Percentiles rank a stretch among this genome's conserved stretches.
Evolutionary conservation across 1,140 invertebrate species (phyloP).

Genomic region (Brachionus calyciflorus): DNA sequence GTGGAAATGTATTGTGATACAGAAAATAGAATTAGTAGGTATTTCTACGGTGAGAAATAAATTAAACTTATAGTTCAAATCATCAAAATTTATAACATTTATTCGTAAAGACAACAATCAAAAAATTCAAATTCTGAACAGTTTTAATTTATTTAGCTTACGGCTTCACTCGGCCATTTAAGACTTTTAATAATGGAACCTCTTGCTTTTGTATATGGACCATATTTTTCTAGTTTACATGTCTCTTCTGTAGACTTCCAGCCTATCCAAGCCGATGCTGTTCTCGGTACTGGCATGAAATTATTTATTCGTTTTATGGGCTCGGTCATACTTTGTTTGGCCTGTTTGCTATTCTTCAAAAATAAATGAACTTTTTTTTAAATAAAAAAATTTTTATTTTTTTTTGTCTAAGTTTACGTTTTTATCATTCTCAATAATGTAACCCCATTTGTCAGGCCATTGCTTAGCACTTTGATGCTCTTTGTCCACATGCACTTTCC

Average conservation of each 20-base stretch:
- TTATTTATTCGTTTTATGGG: background rate
- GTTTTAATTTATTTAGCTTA: slow-evolving; percentile 3
- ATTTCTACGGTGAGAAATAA: no score
- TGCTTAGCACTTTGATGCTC: background rate
- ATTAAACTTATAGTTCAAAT: no score
- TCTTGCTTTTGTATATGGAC: background rate
- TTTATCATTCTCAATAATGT: background rate
- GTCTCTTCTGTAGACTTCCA: slow-evolving; percentile 22
- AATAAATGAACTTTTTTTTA: background rate
- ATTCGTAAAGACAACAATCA: no score
- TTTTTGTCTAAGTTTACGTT: no score
- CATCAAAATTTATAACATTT: no score
- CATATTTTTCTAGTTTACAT: slow-evolving; percentile 18
- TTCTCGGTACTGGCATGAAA: slow-evolving; percentile 4
- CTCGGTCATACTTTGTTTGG: background rate
- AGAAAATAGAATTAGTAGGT: no score
- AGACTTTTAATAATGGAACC: background rate
- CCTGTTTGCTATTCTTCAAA: background rate
- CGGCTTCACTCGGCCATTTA: slow-evolving; percentile 34
- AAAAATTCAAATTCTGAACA: background rate
- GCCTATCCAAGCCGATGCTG: slow-evolving; percentile 10
- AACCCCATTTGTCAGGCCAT: slow-evolving; percentile 35
- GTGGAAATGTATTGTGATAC: no score
- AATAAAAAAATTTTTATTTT: no score
- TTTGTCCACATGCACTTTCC: slow-evolving; percentile 22